Conservation (phyloP, 2,888 invertebrate species). For the Acrocyrtus sp. region DNA sequence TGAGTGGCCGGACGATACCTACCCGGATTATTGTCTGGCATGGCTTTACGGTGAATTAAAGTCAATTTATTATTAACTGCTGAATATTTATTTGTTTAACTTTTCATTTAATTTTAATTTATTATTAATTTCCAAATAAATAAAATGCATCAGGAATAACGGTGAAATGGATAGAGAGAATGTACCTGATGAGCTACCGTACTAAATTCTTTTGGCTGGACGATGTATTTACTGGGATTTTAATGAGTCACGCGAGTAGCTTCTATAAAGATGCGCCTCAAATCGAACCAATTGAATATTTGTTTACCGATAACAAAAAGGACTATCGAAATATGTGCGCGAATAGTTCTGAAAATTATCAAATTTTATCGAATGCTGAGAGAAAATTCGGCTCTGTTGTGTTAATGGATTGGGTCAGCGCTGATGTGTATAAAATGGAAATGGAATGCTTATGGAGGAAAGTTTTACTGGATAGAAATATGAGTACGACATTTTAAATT, state of each 20-base stretch:
- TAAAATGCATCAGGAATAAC: too few relatives aligned
- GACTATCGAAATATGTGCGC: constrained; percentile 33
- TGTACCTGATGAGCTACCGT: constrained; percentile 65
- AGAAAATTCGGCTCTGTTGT: constrained; percentile 42
- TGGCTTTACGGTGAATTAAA: constrained; percentile 64
- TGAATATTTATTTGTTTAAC: too few relatives aligned
- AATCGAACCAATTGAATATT: too few relatives aligned
- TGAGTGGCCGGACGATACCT: constrained; percentile 63
- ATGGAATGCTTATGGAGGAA: constrained; percentile 44
- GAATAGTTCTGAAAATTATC: too few relatives aligned
- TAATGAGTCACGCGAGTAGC: too few relatives aligned
- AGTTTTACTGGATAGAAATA: too few relatives aligned
- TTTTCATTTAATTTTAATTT: too few relatives aligned
- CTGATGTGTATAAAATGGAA: constrained; percentile 34
- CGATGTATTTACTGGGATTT: constrained; percentile 65
- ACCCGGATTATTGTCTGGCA: constrained; percentile 65
- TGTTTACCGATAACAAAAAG: neutral
- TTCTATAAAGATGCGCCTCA: too few relatives aligned
- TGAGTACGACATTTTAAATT: too few relatives aligned
- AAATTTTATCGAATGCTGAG: neutral
- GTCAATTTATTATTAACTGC: too few relatives aligned
- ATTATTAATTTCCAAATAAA: too few relatives aligned
- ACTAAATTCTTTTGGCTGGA: constrained; percentile 69
- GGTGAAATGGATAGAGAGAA: constrained; percentile 59
- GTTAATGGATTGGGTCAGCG: constrained; percentile 15